These are phyloP conservation scores for Gavia stellata DNA, from an alignment of 2,113 vertebrate genomes.

Conservation along the genomic window DNA sequence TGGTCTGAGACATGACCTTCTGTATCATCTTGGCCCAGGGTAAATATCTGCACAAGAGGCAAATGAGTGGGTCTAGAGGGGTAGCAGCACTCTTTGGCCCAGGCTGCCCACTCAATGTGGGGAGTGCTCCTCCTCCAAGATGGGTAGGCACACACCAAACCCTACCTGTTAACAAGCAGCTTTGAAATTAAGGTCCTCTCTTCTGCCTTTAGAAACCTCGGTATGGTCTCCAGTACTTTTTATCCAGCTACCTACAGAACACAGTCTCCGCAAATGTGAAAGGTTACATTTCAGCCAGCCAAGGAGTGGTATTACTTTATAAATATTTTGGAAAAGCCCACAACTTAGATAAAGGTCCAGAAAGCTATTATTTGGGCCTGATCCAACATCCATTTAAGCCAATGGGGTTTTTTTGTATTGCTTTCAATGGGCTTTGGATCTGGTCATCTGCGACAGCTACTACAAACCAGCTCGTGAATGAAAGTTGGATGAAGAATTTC, in stretches of 20 bases:
- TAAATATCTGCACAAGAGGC: not conserved
- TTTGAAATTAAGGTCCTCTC: not conserved
- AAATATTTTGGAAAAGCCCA: not conserved
- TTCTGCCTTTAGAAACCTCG: not conserved
- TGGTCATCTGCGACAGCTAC: not conserved
- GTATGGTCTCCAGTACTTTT: not conserved
- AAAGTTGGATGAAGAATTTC: slow-evolving; percentile 53
- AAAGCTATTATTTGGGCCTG: not conserved
- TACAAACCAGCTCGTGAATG: not conserved
- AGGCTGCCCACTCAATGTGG: not conserved
- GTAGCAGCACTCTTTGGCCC: not conserved
- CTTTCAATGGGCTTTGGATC: not conserved
- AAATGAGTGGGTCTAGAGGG: not conserved
- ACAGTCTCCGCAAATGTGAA: not conserved
- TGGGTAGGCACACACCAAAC: not conserved
- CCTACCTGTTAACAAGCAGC: not conserved
- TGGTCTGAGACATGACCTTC: not conserved
- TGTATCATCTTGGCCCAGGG: not conserved
- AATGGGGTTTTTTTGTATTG: not conserved
- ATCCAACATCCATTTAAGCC: not conserved
- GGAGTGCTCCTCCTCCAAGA: not conserved
- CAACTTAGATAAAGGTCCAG: not conserved
- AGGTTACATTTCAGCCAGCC: not conserved
- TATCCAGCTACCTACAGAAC: not conserved
- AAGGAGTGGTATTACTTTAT: not conserved